phyloP scores from a whole-genome alignment of 2,113 vertebrate species.

The Mesitornis unicolor region DNA sequence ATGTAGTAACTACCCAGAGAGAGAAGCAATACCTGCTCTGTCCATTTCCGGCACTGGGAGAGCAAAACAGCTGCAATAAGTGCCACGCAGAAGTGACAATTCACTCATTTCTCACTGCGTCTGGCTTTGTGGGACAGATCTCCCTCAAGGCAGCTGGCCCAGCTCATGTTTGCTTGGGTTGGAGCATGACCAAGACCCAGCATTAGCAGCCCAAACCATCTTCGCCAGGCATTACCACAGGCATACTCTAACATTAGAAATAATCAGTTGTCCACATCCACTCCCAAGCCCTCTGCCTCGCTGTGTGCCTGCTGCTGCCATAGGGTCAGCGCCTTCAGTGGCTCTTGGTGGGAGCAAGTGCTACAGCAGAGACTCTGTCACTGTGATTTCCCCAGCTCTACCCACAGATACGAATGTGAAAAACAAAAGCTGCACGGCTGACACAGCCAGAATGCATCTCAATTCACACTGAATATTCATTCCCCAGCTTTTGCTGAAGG shows the following conservation, averaged over 20 bases:
- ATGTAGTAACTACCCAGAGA: background rate
- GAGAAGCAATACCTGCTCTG: background rate
- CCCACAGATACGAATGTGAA: background rate
- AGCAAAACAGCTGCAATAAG: background rate
- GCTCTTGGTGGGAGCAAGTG: background rate
- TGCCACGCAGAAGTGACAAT: background rate
- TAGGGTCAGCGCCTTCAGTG: background rate
- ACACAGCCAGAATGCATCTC: background rate
- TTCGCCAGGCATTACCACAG: background rate
- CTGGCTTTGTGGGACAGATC: background rate
- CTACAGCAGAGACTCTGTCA: background rate
- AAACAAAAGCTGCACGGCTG: background rate
- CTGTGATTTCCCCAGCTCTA: background rate
- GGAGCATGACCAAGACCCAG: background rate
- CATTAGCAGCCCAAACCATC: background rate
- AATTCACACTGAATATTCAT: slow-evolving; percentile 18
- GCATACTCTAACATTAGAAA: background rate
- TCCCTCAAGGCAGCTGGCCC: background rate
- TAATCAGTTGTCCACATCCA: background rate
- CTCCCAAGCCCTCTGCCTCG: background rate
- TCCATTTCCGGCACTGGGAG: background rate
- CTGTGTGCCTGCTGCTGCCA: background rate
- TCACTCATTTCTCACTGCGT: background rate
- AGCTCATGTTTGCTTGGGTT: background rate
- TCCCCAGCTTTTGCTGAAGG: background rate